Evolutionary conservation across 2,797 vertebrate species (phyloP), one percentile per base, ranked within the genome.

Genomic region (Loris lydekkerianus): DNA sequence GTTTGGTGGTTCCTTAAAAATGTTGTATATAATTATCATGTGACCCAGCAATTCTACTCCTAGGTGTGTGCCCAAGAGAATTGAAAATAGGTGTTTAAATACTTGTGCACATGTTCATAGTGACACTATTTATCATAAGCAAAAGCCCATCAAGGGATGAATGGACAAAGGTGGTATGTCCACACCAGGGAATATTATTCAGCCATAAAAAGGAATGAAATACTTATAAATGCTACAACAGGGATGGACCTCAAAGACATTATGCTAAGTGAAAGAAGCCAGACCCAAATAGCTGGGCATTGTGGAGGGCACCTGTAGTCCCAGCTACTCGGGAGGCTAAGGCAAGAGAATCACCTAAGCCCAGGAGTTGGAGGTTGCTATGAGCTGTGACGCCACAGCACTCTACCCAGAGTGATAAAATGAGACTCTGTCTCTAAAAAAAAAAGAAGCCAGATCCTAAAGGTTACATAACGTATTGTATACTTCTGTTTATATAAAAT

Each of bases 161-260:
- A 84, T n/a, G 49, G 27, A 43, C 29, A 34, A 92, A 91, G 77
- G 56, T 67, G 43, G 18, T 17, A 2, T 27, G 70, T 29, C 21
- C 37, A 85, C 11, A 77, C 37, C 37, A 37, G 63, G n/a, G 49
- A 27, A 31, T 75, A 82, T 7, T 49, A 72, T 67, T 61, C n/a
- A 78, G n/a, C 65, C 70, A 65, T 72, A 61, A 67, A 77, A 96
- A 80, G 60, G 31, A 85, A 85, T 60, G 29, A 95, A 77, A 37
- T 37, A 34, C 27, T 40, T 81, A 58, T 27, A 53, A 7, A 25
- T 49, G 60, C 15, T 70, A 20, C 10, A 37, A 23, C 3, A 15
- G 23, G 15, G 46, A 82, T 73, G 27, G 73, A 77, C 27, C 13
- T 78, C 0, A 1, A 92, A 96, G 91, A 92, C 25, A 73, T 43